These are phyloP conservation scores for Diplodus sargus DNA, from an alignment of 2,797 vertebrate species.

Conservation along the genomic window DNA sequence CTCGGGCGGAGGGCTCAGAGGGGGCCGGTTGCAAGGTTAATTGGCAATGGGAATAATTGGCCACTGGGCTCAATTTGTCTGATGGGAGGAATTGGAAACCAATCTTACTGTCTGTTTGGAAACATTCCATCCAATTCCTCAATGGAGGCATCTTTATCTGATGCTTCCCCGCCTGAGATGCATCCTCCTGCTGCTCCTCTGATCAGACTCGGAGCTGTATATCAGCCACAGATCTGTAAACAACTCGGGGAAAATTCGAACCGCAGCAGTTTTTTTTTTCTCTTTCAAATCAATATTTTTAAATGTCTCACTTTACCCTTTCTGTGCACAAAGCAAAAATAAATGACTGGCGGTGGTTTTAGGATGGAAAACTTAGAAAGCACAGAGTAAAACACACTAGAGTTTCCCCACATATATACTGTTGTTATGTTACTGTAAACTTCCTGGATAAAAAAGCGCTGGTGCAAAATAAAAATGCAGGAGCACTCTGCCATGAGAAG, in stretches of 20 bases:
- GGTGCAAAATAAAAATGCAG: constrained; percentile 16
- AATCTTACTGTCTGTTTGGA: constrained; percentile 77
- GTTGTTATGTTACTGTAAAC: constrained; percentile 16
- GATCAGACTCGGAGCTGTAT: constrained; percentile 23
- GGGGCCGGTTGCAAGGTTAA: constrained; percentile 82
- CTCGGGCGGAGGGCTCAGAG: constrained; percentile 58
- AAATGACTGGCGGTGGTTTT: neutral
- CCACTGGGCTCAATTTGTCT: constrained; percentile 83
- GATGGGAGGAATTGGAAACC: constrained; percentile 82
- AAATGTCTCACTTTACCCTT: constrained; percentile 2
- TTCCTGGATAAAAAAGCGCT: constrained; percentile 2
- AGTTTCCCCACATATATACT: neutral
- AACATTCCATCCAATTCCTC: constrained; percentile 70
- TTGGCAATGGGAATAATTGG: constrained; percentile 86
- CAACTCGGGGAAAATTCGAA: constrained; percentile 21
- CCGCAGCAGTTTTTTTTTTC: constrained; percentile 8
- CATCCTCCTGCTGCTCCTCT: constrained; percentile 24
- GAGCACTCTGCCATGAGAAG: neutral
- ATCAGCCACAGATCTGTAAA: constrained; percentile 34
- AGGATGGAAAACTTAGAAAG: neutral
- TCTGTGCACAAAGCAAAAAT: neutral
- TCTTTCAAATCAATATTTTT: constrained; percentile 20
- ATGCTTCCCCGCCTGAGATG: constrained; percentile 51
- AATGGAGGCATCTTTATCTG: constrained; percentile 69
- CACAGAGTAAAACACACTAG: neutral